A percentile compares a stretch with the other conserved stretches of the same genome.
Conservation (phyloP, 2,797 vertebrate species). For the Babyrousa celebensis region DNA sequence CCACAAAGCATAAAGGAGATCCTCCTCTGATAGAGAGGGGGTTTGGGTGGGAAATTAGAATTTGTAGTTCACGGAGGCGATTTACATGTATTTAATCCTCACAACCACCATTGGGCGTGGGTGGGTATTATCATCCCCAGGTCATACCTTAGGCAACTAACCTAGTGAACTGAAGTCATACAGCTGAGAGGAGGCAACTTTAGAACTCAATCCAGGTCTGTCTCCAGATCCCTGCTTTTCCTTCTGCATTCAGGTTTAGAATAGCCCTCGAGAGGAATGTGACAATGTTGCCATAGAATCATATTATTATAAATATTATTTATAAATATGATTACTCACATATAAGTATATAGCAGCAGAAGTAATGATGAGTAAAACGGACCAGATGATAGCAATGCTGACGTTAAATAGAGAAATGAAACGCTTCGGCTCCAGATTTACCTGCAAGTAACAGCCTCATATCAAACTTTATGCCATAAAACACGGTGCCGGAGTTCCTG, state of each 20-base stretch:
- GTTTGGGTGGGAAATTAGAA: conserved; percentile 12
- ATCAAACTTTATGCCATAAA: background rate
- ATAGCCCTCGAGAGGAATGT: background rate
- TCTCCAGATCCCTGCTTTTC: background rate
- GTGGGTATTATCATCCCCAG: background rate
- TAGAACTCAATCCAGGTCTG: background rate
- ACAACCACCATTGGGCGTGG: background rate
- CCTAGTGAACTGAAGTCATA: background rate
- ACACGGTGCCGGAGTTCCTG: background rate
- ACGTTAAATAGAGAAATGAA: background rate
- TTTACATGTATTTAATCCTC: background rate
- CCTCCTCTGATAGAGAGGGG: background rate
- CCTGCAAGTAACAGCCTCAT: background rate
- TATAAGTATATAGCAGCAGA: background rate
- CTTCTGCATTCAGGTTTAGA: background rate
- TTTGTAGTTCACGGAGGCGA: background rate
- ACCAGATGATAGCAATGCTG: background rate
- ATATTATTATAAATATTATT: background rate
- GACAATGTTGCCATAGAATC: background rate
- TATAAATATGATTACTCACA: background rate
- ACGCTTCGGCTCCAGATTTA: background rate
- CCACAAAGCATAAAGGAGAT: background rate
- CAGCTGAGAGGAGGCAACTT: background rate
- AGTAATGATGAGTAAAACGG: background rate
- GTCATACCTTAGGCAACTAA: background rate